phyloP scores from a whole-genome alignment of 1,140 invertebrate species.

The Chrysoperla carnea region DNA sequence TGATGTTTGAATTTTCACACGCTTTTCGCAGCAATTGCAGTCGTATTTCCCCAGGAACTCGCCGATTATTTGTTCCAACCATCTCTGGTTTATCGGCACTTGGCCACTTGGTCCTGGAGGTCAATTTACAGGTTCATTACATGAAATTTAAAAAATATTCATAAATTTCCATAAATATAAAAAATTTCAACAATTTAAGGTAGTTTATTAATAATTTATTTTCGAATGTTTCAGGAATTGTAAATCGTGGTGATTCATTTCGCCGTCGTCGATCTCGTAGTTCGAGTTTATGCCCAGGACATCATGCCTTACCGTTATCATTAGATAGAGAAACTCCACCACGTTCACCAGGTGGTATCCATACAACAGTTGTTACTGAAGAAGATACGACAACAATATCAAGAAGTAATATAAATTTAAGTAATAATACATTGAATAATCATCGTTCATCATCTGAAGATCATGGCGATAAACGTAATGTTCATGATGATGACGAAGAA shows the following conservation, averaged over 20 bases:
- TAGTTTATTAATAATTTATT: too few relatives aligned
- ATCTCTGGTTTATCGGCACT: too few relatives aligned
- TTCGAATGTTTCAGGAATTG: constrained; percentile 60
- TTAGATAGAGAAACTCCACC: constrained; percentile 11
- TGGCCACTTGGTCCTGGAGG: too few relatives aligned
- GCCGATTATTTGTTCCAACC: too few relatives aligned
- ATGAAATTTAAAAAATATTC: too few relatives aligned
- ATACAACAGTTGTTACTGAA: constrained; percentile 5
- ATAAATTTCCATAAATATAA: too few relatives aligned
- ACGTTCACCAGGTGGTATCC: constrained; percentile 16
- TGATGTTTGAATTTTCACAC: too few relatives aligned
- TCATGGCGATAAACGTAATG: constrained; percentile 2
- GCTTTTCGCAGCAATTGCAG: too few relatives aligned
- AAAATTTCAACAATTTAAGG: too few relatives aligned
- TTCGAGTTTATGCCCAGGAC: constrained; percentile 42
- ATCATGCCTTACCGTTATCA: constrained; percentile 23
- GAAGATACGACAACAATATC: background rate
- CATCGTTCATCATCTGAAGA: constrained; percentile 20
- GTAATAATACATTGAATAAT: constrained; percentile 1
- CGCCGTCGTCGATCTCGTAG: constrained; percentile 56
- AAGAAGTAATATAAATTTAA: background rate
- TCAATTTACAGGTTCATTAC: too few relatives aligned
- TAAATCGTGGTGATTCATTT: constrained; percentile 81
- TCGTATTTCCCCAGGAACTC: too few relatives aligned
- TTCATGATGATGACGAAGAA: constrained; percentile 22